Conservation (phyloP, 2,113 vertebrate genomes). For the Vulpes vulpes region DNA sequence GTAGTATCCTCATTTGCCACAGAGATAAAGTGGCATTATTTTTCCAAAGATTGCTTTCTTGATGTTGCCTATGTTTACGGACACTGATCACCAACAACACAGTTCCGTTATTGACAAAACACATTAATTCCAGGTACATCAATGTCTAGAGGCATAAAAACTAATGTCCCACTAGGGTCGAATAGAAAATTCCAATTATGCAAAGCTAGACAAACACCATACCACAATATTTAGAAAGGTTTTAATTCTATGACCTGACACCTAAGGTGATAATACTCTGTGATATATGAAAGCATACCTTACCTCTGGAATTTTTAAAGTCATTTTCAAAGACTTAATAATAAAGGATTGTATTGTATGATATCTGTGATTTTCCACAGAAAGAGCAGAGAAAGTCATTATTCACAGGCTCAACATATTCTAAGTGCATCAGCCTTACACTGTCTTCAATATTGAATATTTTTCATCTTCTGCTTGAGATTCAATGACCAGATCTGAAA, state of each 20-base stretch:
- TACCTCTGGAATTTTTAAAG: not conserved
- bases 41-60: not conserved
- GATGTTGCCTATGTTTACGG: not conserved
- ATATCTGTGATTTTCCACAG: not conserved
- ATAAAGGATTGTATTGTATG: not conserved
- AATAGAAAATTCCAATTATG: constrained; percentile 35
- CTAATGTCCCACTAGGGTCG: not conserved
- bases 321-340: not conserved
- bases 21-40: not conserved
- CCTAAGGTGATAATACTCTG: not conserved
- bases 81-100: not conserved
- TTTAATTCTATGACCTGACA: not conserved
- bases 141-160: not conserved
- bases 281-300: not conserved
- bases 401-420: not conserved
- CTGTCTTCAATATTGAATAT: not conserved
- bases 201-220: constrained; percentile 8
- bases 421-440: not conserved
- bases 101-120: not conserved
- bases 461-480: not conserved
- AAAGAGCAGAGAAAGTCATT: not conserved
- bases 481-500: not conserved
- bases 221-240: constrained; percentile 35
- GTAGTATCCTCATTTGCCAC: not conserved
- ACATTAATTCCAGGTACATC: constrained; percentile 33